Conservation (phyloP, 2,113 vertebrate species). For the Pseudopipra pipra region DNA sequence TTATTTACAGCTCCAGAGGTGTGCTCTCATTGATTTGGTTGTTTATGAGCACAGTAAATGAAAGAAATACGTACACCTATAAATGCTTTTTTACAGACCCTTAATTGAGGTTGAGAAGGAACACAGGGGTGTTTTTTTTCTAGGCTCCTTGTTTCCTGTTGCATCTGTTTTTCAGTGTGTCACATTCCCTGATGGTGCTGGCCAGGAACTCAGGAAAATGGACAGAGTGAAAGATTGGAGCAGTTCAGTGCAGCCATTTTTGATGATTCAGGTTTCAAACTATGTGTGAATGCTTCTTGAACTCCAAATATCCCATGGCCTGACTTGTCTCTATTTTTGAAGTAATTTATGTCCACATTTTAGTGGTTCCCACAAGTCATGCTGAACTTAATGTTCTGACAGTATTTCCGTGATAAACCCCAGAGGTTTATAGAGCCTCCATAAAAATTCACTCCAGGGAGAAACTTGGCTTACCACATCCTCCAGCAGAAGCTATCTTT, state of each 20-base stretch:
- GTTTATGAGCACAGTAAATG: neutral
- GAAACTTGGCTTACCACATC: neutral
- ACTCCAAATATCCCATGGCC: neutral
- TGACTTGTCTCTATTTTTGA: neutral
- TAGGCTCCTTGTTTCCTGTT: neutral
- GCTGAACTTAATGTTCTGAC: slow-evolving; percentile 39
- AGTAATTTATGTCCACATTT: slow-evolving; percentile 4
- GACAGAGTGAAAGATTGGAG: neutral
- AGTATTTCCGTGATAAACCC: slow-evolving; percentile 41
- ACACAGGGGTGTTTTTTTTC: neutral
- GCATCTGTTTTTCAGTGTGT: neutral
- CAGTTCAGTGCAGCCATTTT: neutral
- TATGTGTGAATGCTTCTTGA: neutral
- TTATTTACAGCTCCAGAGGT: neutral
- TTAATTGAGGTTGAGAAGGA: neutral
- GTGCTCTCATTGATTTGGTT: neutral
- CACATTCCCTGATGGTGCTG: neutral
- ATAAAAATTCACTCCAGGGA: slow-evolving; percentile 46
- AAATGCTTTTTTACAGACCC: neutral
- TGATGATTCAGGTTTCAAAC: neutral
- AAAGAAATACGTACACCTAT: neutral
- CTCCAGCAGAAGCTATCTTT: slow-evolving; percentile 16
- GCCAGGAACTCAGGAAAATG: neutral
- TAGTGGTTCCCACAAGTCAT: slow-evolving; percentile 23
- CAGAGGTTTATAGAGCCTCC: slow-evolving; percentile 26